Evolutionary conservation across 2,888 invertebrate species (phyloP).

Genomic region (Aelia acuminata): DNA sequence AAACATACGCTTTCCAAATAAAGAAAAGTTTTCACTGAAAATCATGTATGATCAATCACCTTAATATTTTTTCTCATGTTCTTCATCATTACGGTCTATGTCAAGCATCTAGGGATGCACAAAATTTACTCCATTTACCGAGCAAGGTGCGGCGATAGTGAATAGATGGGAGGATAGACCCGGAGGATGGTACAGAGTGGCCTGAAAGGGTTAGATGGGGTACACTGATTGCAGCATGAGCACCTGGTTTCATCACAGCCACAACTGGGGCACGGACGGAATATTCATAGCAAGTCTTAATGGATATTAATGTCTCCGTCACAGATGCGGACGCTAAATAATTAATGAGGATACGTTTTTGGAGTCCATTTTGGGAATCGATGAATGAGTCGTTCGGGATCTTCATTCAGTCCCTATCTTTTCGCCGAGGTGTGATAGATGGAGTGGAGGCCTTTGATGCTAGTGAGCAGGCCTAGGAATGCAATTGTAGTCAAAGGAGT

Average conservation of each 20-base stretch:
- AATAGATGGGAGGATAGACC: background rate
- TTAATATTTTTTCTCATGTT: no score
- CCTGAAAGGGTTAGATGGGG: slow-evolving; percentile 1
- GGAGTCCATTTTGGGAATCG: slow-evolving; percentile 29
- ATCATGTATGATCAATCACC: no score
- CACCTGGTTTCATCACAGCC: slow-evolving; percentile 41
- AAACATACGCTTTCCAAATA: no score
- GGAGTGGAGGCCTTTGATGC: background rate
- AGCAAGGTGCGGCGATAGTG: background rate
- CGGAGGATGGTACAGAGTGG: background rate
- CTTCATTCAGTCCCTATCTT: slow-evolving; percentile 1
- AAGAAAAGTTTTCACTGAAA: no score
- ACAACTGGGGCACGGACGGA: slow-evolving; percentile 45
- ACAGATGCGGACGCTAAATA: slow-evolving; percentile 1
- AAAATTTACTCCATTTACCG: slow-evolving; percentile 20
- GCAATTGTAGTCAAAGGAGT: background rate
- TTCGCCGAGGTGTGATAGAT: background rate
- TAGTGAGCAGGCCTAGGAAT: background rate
- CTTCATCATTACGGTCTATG: no score
- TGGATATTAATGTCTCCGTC: slow-evolving; percentile 39
- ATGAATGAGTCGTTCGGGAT: slow-evolving; percentile 20
- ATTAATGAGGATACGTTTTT: slow-evolving; percentile 27
- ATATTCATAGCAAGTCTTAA: slow-evolving; percentile 48
- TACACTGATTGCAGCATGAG: background rate
- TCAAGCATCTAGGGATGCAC: background rate